Percentiles rank a stretch among this genome's conserved stretches.
Conservation (phyloP, 2,113 vertebrate species). For the Turnix velox region DNA sequence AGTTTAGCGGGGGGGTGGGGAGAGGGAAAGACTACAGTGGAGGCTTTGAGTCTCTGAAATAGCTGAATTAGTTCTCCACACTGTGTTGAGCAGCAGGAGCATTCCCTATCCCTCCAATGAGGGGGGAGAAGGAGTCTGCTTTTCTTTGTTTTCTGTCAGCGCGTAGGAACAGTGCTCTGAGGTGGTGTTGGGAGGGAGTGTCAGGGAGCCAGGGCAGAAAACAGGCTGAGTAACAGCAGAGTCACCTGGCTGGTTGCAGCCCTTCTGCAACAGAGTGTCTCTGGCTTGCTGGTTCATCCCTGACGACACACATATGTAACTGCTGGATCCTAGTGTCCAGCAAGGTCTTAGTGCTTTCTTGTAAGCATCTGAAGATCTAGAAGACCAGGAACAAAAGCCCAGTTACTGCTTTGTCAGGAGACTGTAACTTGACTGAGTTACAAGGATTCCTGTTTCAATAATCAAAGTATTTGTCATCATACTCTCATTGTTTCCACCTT, state of each 20-base stretch:
- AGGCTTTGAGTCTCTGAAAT: not conserved
- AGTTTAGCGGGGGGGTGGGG: not conserved
- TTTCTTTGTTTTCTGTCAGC: not conserved
- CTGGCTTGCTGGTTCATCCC: conserved; percentile 11
- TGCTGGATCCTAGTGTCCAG: not conserved
- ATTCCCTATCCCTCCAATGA: not conserved
- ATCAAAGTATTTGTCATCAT: not conserved
- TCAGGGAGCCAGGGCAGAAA: not conserved
- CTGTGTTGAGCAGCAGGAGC: not conserved
- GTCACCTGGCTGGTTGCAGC: conserved; percentile 1
- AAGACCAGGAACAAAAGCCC: not conserved
- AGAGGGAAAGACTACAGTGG: not conserved
- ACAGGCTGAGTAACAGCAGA: conserved; percentile 41
- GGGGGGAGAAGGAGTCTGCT: not conserved
- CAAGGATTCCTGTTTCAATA: not conserved
- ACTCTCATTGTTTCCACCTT: not conserved
- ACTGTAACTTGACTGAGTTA: not conserved
- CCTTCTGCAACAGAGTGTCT: not conserved
- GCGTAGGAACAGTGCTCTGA: conserved; percentile 41
- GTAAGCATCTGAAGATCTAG: not conserved
- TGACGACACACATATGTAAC: not conserved
- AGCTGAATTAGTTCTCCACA: not conserved
- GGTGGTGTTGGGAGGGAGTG: conserved; percentile 49
- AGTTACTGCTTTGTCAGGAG: not conserved
- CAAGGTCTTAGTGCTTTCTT: not conserved